These are phyloP conservation scores for Sinocyclocheilus grahami DNA, from an alignment of 2,113 vertebrate genomes.

Conservation along the genomic window DNA sequence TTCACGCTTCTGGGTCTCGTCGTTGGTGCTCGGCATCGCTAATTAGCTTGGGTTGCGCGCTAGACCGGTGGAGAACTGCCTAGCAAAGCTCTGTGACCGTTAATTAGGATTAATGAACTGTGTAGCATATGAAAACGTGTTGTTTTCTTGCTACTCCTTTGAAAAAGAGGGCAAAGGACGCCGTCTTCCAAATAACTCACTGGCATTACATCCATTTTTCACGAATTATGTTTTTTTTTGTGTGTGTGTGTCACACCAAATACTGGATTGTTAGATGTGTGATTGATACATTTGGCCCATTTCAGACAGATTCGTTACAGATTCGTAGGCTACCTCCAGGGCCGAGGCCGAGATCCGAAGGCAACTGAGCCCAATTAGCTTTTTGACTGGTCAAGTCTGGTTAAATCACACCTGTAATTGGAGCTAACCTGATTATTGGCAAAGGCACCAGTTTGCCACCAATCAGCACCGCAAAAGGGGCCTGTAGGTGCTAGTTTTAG, in stretches of 20 bases:
- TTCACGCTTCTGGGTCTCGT: slow-evolving; percentile 46
- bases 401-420: slow-evolving; percentile 73
- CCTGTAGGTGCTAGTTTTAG: background rate
- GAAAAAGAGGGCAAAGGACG: background rate
- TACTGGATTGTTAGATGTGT: slow-evolving; percentile 66
- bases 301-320: slow-evolving; percentile 69
- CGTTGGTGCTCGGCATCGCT: slow-evolving; percentile 59
- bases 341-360: slow-evolving; percentile 51
- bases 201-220: slow-evolving; percentile 45
- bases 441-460: slow-evolving; percentile 23
- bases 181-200: background rate
- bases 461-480: background rate
- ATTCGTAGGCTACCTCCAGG: slow-evolving; percentile 51
- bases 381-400: slow-evolving; percentile 59
- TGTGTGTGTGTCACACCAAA: slow-evolving; percentile 58
- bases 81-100: slow-evolving; percentile 56
- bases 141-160: slow-evolving; percentile 44
- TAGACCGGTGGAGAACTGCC: slow-evolving; percentile 30
- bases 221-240: background rate
- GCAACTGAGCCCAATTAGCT: slow-evolving; percentile 61
- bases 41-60: slow-evolving; percentile 63
- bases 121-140: slow-evolving; percentile 51
- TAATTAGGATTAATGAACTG: slow-evolving; percentile 62
- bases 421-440: slow-evolving; percentile 61
- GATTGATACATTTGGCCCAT: slow-evolving; percentile 70